Evolutionary conservation across 2,888 invertebrate species (phyloP).

Genomic region (Helleia helle): DNA sequence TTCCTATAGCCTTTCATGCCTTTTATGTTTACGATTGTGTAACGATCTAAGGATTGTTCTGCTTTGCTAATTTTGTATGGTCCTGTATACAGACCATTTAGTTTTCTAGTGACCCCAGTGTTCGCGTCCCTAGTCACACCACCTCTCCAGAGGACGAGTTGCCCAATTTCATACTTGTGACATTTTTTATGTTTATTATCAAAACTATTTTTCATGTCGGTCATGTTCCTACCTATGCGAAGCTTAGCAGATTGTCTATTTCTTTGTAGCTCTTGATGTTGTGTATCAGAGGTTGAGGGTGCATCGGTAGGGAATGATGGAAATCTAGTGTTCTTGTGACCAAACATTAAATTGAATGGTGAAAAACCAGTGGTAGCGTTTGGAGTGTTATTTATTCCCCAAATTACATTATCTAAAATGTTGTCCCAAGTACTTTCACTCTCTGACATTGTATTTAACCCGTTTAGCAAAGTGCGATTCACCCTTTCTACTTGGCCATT

Average conservation of each 20-base stretch:
- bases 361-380: slow-evolving; percentile 13
- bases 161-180: slow-evolving; percentile 15
- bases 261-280: not conserved
- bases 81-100: slow-evolving; percentile 11
- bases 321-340: slow-evolving; percentile 13
- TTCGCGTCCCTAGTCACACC: slow-evolving; percentile 8
- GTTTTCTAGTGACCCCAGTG: slow-evolving; percentile 10
- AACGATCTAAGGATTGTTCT: slow-evolving; percentile 12
- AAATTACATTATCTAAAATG: slow-evolving; percentile 14
- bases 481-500: slow-evolving; percentile 19
- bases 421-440: slow-evolving; percentile 18
- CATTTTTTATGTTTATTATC: slow-evolving; percentile 14
- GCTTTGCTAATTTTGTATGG: slow-evolving; percentile 15
- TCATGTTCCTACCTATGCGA: slow-evolving; percentile 13
- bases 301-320: slow-evolving; percentile 5
- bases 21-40: slow-evolving; percentile 13
- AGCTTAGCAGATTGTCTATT: slow-evolving; percentile 10
- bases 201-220: slow-evolving; percentile 9
- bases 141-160: slow-evolving; percentile 13
- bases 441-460: slow-evolving; percentile 14
- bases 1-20: slow-evolving; percentile 13
- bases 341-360: slow-evolving; percentile 18
- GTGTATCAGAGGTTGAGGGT: not conserved
- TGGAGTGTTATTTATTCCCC: slow-evolving; percentile 20
- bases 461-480: slow-evolving; percentile 16